Evolutionary conservation across 1,140 invertebrate genomes (phyloP).

Genomic region (Anastrepha ludens): DNA sequence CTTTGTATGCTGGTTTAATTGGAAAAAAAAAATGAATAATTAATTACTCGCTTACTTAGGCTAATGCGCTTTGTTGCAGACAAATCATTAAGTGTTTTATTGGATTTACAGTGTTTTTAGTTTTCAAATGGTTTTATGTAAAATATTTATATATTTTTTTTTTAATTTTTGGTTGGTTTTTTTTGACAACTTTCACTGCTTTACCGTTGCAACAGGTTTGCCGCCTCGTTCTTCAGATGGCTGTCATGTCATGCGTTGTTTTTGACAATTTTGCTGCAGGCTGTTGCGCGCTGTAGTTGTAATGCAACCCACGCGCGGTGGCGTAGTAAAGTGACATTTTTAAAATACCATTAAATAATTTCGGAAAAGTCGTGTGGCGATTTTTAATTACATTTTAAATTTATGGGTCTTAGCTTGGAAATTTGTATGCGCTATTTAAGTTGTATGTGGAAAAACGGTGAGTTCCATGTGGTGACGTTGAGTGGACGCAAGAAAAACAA

Average conservation of each 20-base stretch:
- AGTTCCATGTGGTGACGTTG: background rate
- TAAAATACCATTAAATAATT: constrained; percentile 51
- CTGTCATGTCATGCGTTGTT: background rate
- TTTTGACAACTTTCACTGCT: constrained; percentile 16
- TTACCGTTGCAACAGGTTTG: constrained; percentile 51
- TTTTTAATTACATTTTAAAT: constrained; percentile 39
- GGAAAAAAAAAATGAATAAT: background rate
- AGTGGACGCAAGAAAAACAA: background rate
- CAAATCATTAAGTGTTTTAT: constrained; percentile 47
- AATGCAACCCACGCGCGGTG: constrained; percentile 34
- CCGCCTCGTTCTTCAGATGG: constrained; percentile 47
- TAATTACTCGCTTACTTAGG: constrained; percentile 47
- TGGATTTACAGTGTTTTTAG: constrained; percentile 3
- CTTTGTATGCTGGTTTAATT: background rate
- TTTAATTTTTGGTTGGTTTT: background rate
- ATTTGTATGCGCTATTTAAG: background rate
- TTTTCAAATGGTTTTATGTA: background rate
- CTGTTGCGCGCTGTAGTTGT: background rate
- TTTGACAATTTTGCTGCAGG: background rate
- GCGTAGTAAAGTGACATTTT: constrained; percentile 35
- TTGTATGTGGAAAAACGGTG: background rate
- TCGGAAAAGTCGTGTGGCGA: background rate
- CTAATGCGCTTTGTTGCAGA: constrained; percentile 32
- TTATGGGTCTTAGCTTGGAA: background rate
- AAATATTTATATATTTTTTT: background rate